phyloP scores from a whole-genome alignment of 2,888 invertebrate genomes.

The Morinoia aosen region DNA sequence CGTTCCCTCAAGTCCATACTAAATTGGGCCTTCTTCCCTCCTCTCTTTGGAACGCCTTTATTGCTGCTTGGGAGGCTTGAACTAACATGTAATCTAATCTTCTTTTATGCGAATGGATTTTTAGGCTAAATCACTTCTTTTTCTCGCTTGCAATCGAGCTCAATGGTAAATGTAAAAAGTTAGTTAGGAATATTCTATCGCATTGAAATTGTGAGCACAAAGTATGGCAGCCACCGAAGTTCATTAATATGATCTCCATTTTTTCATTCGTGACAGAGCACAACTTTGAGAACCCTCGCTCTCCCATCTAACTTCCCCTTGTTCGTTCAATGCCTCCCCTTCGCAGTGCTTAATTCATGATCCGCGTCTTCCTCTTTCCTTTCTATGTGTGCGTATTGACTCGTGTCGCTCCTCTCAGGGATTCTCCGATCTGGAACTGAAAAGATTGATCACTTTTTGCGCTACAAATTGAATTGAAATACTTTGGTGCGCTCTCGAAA shows the following conservation, averaged over 20 bases:
- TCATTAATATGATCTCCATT: background rate
- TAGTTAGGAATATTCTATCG: background rate
- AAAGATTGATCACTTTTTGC: constrained; percentile 30
- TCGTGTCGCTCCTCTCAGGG: background rate
- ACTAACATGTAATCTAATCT: too few relatives aligned
- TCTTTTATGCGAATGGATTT: too few relatives aligned
- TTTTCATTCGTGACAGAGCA: background rate
- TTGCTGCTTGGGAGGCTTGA: too few relatives aligned
- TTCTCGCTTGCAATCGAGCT: background rate
- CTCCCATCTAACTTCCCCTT: background rate
- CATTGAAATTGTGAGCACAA: background rate
- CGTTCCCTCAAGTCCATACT: too few relatives aligned
- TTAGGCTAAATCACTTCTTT: background rate
- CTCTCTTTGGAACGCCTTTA: too few relatives aligned
- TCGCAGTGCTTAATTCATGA: background rate
- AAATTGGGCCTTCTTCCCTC: too few relatives aligned
- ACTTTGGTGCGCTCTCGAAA: constrained; percentile 30
- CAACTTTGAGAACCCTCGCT: background rate
- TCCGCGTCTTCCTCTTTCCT: background rate
- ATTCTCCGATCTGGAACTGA: constrained; percentile 19
- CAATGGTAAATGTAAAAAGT: background rate
- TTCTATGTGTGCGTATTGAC: background rate
- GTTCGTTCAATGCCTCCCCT: background rate
- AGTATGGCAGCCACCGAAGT: background rate
- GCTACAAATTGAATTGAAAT: constrained; percentile 40